Base-by-base conservation (phyloP, 2,113 vertebrate species). In the Rhagologus leucostigma region DNA sequence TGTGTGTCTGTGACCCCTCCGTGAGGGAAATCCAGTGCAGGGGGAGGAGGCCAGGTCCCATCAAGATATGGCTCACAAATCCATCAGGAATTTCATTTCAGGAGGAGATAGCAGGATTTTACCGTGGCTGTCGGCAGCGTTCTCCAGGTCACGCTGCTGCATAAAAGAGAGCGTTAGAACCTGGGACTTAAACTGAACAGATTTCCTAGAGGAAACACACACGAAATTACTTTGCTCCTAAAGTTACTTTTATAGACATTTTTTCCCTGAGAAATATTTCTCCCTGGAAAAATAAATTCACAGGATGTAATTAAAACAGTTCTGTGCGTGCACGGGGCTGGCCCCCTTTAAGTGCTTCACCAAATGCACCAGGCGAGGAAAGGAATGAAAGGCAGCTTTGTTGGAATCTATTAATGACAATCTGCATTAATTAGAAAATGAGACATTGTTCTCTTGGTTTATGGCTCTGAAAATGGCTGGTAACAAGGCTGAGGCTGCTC, bases 261-360 rank as follows among this genome's bases (percentile, higher is more conserved):
- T 96, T 97, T 90, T 97, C 96, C 95, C 91, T 6, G 52, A 96
- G 93, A 98, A 98, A 95, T 95, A 96, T 94, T 97, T 96, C 96
- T 97, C 97, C 73, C 96, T 94, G 98, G 97, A 98, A 98, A 98
- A 98, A 94, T 96, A 97, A 97, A 94, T 96, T 97, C 96, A 87
- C 96, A 97, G 98, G 98, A 98, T 87, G 85, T 96, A 96, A 97
- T 98, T 97, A 98, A 98, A 97, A 67, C 94, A 76, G 88, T 90
- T 94, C 42, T 94, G 73, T 88, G 97, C 37, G 50, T 95, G 69
- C 85, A 71, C 93, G 88, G 97, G 95, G 97, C 60, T 82, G 92
- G 89, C 83, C 84, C 47, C 73, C 82, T 94, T 44, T 97, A 97
- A 98, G 95, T 97, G 96, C 96, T 97, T 97, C 97, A 88, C 97